Conservation (phyloP, 1,140 invertebrate genomes). For the Pseudoatta argentina region DNA sequence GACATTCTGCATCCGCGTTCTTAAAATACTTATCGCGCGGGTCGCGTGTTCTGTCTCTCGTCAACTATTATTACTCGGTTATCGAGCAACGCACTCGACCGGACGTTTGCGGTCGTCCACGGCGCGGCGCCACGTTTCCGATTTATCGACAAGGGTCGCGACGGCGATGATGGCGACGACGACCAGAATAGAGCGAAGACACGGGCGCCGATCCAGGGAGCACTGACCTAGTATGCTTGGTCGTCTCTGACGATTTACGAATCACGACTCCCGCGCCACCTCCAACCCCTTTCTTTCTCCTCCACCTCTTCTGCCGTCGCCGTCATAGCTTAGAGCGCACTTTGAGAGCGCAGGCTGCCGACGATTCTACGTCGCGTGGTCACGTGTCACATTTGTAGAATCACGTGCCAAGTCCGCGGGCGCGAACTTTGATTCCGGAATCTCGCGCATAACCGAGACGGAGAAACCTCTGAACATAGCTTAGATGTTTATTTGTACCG, state of each 20-base stretch:
- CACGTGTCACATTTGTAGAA: constrained; percentile 38
- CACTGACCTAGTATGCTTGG: constrained; percentile 84
- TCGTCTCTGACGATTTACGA: constrained; percentile 72
- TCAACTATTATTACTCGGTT: constrained; percentile 54
- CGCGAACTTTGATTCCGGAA: constrained; percentile 2
- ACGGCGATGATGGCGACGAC: constrained; percentile 43
- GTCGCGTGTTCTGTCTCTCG: constrained; percentile 32
- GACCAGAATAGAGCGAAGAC: constrained; percentile 80
- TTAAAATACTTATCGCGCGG: constrained; percentile 41
- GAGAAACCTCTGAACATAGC: neutral
- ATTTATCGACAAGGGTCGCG: constrained; percentile 68
- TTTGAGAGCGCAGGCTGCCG: constrained; percentile 57
- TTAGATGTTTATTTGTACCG: neutral
- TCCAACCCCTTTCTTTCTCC: neutral
- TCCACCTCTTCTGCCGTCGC: too few species aligned
- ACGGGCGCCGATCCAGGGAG: constrained; percentile 82
- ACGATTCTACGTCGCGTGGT: constrained; percentile 43
- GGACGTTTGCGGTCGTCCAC: constrained; percentile 73
- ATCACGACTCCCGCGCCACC: constrained; percentile 52
- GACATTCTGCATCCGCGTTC: constrained; percentile 50
- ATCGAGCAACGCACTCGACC: constrained; percentile 39
- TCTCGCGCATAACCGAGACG: neutral
- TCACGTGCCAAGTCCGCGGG: constrained; percentile 27
- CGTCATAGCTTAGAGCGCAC: constrained; percentile 30
- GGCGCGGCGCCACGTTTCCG: constrained; percentile 75